Evolutionary conservation across 2,888 invertebrate genomes (phyloP), one percentile per base, ranked within the genome.

Genomic region (Lepidocyrtinus sp.): DNA sequence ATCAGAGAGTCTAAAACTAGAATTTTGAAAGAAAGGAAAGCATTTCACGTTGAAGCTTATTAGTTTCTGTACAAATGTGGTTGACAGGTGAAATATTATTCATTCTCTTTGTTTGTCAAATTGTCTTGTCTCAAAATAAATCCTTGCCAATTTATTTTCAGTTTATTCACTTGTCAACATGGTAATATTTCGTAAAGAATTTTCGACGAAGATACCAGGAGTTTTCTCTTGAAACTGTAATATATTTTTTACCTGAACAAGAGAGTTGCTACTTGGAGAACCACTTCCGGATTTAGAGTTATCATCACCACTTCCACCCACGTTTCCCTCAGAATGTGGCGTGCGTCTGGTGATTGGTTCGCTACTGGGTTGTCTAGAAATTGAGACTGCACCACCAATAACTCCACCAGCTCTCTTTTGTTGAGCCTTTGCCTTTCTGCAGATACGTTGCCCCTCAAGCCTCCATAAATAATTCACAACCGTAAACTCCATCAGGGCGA

Each of bases 401-500:
- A 61, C 73, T 15, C 22, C 26, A 21, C 71, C 46, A 7, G 45
- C 61, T 19, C 46, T 19, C 59, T 71, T 78, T 26, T 72, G 65
- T 67, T 78, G 77, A 50, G 77, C 46, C 55, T 65, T 65, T 36
- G 50, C 45, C 65, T 46, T 78, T 17, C 62, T 24, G 27, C 61
- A 67, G 27, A 59, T 26, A 17, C 72, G 61, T 46, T 70, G 68
- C 55, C 71, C 59, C 25, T 78, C 82, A 65, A 63, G 70, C 55
- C 84, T 67, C 78, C 81, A 85, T 86, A 89, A 88, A 86, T 90
- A 90, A 86, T 90, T 90, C 65, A 89, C 90, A 65, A 89, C 87
- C 12, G 90, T 90, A 86, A 90, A 90, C 83, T 90, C 90, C 77
- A 90, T 87, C 22, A 90, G 87, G 12, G 90, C 90, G 81, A 89